Base-by-base conservation (phyloP, 2,797 vertebrate species). In the Catostomus latipinnis region DNA sequence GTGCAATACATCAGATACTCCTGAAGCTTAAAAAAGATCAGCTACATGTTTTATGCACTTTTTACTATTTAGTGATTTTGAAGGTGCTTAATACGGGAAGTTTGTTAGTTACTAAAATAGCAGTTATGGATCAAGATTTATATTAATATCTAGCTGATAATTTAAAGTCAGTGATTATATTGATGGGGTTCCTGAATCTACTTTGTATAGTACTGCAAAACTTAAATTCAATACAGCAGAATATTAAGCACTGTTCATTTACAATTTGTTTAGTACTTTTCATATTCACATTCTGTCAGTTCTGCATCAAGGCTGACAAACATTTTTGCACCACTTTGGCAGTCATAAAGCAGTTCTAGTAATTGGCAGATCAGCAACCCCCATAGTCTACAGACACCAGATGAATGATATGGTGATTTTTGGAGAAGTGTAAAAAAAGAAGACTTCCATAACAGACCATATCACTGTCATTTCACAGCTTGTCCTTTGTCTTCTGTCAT, bases 91-190 rank as follows among this genome's bases (percentile, higher is more conserved):
- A 87, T 91, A 92, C 85, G 89, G 89, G 76, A 90, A 90, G 89
- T 90, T 87, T 90, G 88, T 92, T 91, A 92, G 92, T 87, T 86
- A 90, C 89, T 92, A 92, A 92, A 90, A 91, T 91, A 87, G 61
- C 77, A 82, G 90, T 92, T 87, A 91, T 86, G 87, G 90, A 92
- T 92, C 90, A 92, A 93, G 87, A 93, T 89, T 88, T 90, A 81
- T 76, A 78, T 71, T 72, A 71, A 70, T 74, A 73, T 71, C 72
- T 75, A 79, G 66, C 89, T 89, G 87, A 88, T 89, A 88, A 89
- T 90, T 90, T 92, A 89, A 91, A 92, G 90, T 86, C 91, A 93
- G 89, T 91, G 88, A 92, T 88, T 87, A 92, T 90, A 91, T 92
- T 89, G 88, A 92, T 92, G 88, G 87, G 89, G 85, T 83, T 90